These are phyloP conservation scores for Pycnomerus fuliginosus DNA, from an alignment of 2,888 invertebrate genomes.

Conservation along the genomic window DNA sequence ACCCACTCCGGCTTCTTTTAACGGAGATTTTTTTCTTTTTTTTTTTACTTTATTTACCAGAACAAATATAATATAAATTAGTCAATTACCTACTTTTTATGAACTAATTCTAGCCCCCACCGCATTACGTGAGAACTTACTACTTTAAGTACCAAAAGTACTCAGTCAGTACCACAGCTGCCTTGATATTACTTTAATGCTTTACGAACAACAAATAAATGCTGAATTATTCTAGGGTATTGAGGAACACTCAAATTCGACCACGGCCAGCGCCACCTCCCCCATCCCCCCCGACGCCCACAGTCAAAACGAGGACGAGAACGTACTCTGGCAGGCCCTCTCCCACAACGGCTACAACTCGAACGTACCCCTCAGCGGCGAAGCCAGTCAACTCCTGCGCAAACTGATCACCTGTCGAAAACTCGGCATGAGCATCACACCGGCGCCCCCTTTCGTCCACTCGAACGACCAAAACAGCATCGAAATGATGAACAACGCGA, in stretches of 20 bases:
- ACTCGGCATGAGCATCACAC: constrained; percentile 66
- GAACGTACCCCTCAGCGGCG: constrained; percentile 57
- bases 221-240: constrained; percentile 33
- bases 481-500: constrained; percentile 23
- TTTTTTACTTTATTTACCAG: no score
- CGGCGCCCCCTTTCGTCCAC: constrained; percentile 45
- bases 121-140: no score
- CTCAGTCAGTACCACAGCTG: no score
- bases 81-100: no score
- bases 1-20: no score
- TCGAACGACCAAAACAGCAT: constrained; percentile 21
- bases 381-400: constrained; percentile 73
- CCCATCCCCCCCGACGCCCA: constrained; percentile 51
- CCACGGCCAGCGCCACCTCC: constrained; percentile 47
- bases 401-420: constrained; percentile 76
- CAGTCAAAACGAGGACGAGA: constrained; percentile 41
- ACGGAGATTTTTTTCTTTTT: no score
- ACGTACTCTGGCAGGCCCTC: constrained; percentile 59
- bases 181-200: no score
- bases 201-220: no score
- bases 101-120: no score
- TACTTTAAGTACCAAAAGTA: no score
- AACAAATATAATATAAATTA: no score
- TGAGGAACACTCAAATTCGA: constrained; percentile 51
- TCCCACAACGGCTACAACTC: constrained; percentile 58